Base-by-base conservation (phyloP, 2,888 invertebrate species). In the Perizoma flavofasciatum region DNA sequence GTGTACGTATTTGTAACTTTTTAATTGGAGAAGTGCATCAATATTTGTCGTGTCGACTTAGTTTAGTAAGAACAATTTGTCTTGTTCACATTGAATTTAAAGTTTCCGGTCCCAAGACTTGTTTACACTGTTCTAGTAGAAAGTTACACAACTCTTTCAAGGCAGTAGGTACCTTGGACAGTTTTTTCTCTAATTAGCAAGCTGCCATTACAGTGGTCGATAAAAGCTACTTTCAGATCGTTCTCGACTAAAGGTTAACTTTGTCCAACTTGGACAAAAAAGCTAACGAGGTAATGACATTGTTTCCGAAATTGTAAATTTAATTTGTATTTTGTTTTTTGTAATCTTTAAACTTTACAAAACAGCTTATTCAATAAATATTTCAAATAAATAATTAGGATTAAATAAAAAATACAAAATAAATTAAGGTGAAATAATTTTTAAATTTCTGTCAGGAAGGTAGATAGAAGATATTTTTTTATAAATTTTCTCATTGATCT, bases 1-100 rank as follows among this genome's bases (percentile, higher is more conserved):
- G 54, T 57, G 48, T 33, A 37, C 46, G 4, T 59, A 59, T 63
- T 63, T 59, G 59, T 53, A 61, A 65, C 46, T 49, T 63, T 68
- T 70, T 69, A 67, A 70, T 70, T 69, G 57, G 65, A 59, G 61
- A 63, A 65, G 65, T 65, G 60, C 64, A 66, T 63, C 61, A 61
- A 57, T 59, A 61, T 67, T 62, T 64, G 53, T 63, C 34, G 52
- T 59, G 54, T 58, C 57, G 58, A 69, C 65, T 66, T 66, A 57
- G 55, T 59, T 60, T 49, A 49, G 49, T 9, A 60, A 51, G 55
- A 54, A 45, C 62, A 58, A 65, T 22, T 64, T 22, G 64, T 57
- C 55, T 52, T 52, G 61, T 65, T 56, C 56, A 47, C 39, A 53
- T 46, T 61, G 58, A 63, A 58, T 61, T 55, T 64, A 62, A 59